Percentiles rank a stretch among this genome's conserved stretches.
Evolutionary conservation across 2,888 invertebrate species (phyloP).

Genomic region (Apotomis turbidana): DNA sequence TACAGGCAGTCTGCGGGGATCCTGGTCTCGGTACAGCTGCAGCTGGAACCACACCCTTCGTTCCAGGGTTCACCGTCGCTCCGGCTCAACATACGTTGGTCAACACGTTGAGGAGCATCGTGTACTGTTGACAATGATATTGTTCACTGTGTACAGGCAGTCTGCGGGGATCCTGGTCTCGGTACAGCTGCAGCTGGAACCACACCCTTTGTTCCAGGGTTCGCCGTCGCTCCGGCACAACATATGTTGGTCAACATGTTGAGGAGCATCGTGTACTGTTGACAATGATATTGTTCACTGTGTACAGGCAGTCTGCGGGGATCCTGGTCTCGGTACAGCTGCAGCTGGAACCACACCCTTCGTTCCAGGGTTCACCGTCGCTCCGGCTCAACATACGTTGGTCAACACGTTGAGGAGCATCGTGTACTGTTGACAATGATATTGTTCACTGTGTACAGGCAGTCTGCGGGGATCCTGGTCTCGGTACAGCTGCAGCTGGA

Average conservation of each 20-base stretch:
- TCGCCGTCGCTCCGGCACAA: slow-evolving; percentile 97
- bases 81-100: slow-evolving; percentile 99
- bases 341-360: slow-evolving; percentile 97
- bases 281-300: neutral
- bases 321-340: too few species aligned
- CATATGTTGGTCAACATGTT: slow-evolving; percentile 99
- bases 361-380: slow-evolving; percentile 95
- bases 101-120: slow-evolving; percentile 98
- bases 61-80: slow-evolving; percentile 95
- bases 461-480: slow-evolving; percentile 96
- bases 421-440: slow-evolving; percentile 87
- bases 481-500: too few species aligned
- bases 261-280: slow-evolving; percentile 96
- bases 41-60: slow-evolving; percentile 97
- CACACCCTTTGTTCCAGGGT: slow-evolving; percentile 95
- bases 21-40: too few species aligned
- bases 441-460: too few species aligned
- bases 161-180: slow-evolving; percentile 91
- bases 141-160: too few species aligned
- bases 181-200: slow-evolving; percentile 96
- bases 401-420: slow-evolving; percentile 99
- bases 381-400: slow-evolving; percentile 98
- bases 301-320: slow-evolving; percentile 88
- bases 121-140: slow-evolving; percentile 85
- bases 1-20: slow-evolving; percentile 89